Base-by-base conservation (phyloP, 2,888 invertebrate species). In the Perithous albicinctus region DNA sequence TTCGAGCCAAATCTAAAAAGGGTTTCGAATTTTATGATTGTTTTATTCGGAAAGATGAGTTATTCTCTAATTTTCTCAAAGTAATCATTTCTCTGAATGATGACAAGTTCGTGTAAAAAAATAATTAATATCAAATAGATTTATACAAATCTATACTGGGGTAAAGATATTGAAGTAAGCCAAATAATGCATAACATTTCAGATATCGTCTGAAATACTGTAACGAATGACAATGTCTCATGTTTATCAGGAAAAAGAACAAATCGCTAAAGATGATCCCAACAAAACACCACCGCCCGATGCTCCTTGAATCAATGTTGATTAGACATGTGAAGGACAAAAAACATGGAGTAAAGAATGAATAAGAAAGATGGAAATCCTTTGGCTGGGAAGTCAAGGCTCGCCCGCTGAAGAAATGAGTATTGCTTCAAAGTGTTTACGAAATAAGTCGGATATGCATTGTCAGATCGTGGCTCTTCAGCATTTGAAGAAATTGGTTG, bases 221-320 rank as follows among this genome's bases (percentile, higher is more conserved):
- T 41, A 41, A 41, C 10, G 41, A 1, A 38, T 10, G 8, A 38
- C 35, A 4, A 32, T 66, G 43, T 26, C 15, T 59, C 38, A 23
- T 29, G 8, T 41, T 38, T 29, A 8, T 12, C 72, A 80, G 80
- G 18, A 38, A 12, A 59, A 56, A 15, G 69, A 76, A 51, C 20
- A 56, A 38, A 41, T 41, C 0, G 15, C 3, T 8, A 29, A 64
- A 29, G 67, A 78, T n/a, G 48, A 64, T n/a, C 51, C 73, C 1
- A 69, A 76, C 48, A 78, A 85, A 48, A 79, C 81, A 7, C 77
- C 85, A 29, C 85, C 84, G 0, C 48, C 84, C 20, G 79, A 75
- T 26, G 79, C 84, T 32, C 80, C 85, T 23, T 85, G 84, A 85
- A 41, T 38, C n/a, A 32, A 41, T 0, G 23, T 4, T 2, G 23